These are phyloP conservation scores for Brienomyrus brachyistius DNA, from an alignment of 2,113 vertebrate genomes.

Conservation along the genomic window DNA sequence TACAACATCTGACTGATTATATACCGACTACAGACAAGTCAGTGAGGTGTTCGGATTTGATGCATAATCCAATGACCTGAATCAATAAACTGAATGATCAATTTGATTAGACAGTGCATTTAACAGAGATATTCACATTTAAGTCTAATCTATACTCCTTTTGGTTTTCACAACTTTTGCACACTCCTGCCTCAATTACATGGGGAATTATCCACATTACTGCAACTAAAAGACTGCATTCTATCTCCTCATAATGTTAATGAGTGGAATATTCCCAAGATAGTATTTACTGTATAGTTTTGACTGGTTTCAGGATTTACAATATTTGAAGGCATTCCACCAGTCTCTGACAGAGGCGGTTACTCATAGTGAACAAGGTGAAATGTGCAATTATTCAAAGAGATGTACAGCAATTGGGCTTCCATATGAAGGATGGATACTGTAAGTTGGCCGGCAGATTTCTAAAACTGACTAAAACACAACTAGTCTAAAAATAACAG, in stretches of 20 bases:
- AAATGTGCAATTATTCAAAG: not conserved
- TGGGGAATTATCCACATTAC: not conserved
- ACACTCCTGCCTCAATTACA: not conserved
- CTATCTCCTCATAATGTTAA: not conserved
- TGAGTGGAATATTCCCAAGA: not conserved
- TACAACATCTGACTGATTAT: not conserved
- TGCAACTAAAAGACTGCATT: not conserved
- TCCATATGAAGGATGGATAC: not conserved
- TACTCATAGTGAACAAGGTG: not conserved
- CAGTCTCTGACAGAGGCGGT: not conserved
- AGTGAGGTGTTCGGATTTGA: not conserved
- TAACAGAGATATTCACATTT: not conserved
- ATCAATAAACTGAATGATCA: not conserved
- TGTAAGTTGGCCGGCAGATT: not conserved
- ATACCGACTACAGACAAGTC: not conserved
- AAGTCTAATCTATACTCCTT: not conserved
- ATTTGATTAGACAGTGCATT: not conserved
- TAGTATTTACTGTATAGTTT: not conserved
- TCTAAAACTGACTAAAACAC: not conserved
- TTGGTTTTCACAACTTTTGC: not conserved
- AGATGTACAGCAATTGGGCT: not conserved
- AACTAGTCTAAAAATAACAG: not conserved
- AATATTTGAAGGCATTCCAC: not conserved
- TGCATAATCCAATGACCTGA: not conserved
- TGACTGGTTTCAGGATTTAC: not conserved